Evolutionary conservation across 2,797 vertebrate genomes (phyloP).

Genomic region (Sebastes kiyomatsui): DNA sequence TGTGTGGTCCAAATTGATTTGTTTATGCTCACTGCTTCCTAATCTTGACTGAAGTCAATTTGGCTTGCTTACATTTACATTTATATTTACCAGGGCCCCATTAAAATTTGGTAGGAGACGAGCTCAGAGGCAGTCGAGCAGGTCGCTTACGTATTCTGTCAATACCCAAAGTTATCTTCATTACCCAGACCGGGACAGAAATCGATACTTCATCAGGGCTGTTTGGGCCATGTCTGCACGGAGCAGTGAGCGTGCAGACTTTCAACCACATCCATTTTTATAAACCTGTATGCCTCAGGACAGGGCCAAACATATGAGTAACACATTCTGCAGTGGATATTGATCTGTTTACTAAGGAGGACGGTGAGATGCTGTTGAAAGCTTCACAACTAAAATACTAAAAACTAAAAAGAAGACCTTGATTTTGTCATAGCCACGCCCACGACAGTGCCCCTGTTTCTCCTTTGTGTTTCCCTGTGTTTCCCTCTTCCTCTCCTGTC

Average conservation of each 20-base stretch:
- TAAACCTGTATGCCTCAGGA: background rate
- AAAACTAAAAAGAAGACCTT: background rate
- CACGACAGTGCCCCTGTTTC: background rate
- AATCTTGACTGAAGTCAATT: constrained; percentile 19
- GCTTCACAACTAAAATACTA: background rate
- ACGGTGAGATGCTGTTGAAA: background rate
- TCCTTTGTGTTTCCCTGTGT: background rate
- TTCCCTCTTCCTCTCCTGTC: background rate
- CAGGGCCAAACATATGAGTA: background rate
- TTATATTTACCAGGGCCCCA: constrained; percentile 24
- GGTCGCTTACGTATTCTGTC: constrained; percentile 33
- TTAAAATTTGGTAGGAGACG: background rate
- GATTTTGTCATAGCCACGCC: background rate
- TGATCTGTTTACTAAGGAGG: background rate
- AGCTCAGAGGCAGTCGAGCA: background rate
- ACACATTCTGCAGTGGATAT: background rate
- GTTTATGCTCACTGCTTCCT: background rate
- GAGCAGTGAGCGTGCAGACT: constrained; percentile 9
- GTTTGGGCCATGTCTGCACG: constrained; percentile 12
- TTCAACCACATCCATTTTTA: constrained; percentile 28
- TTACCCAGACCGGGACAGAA: constrained; percentile 25
- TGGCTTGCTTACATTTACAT: constrained; percentile 28
- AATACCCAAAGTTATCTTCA: constrained; percentile 41
- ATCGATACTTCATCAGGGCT: constrained; percentile 61
- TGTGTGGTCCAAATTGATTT: constrained; percentile 20